Evolutionary conservation across 1,140 invertebrate species (phyloP).

Genomic region (Microvelia longipes): DNA sequence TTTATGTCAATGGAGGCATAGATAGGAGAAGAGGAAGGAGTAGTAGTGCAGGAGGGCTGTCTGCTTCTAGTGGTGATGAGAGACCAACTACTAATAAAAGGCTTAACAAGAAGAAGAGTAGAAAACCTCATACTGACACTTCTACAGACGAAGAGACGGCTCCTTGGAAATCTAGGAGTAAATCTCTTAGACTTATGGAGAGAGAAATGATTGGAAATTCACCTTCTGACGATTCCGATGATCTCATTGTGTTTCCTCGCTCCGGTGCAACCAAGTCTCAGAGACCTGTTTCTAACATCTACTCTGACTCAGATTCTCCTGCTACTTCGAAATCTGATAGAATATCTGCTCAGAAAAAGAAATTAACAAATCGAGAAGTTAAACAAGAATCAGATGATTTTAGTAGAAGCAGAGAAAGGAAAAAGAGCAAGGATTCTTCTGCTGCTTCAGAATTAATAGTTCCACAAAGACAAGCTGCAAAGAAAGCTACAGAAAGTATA

Average conservation of each 20-base stretch:
- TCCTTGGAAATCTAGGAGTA: constrained; percentile 28
- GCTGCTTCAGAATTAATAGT: constrained; percentile 65
- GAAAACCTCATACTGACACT: constrained; percentile 20
- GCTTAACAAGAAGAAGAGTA: constrained; percentile 23
- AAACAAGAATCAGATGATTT: constrained; percentile 29
- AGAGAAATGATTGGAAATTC: constrained; percentile 36
- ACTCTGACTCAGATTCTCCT: constrained; percentile 52
- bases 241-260: constrained; percentile 35
- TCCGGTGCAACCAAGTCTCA: constrained; percentile 26
- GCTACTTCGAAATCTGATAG: constrained; percentile 21
- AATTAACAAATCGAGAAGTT: constrained; percentile 23
- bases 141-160: constrained; percentile 24
- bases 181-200: constrained; percentile 48
- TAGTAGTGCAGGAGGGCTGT: constrained; percentile 46
- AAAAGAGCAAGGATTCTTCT: constrained; percentile 38
- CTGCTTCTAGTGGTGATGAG: constrained; percentile 29
- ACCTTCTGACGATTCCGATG: constrained; percentile 47
- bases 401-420: constrained; percentile 28
- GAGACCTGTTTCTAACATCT: constrained; percentile 41
- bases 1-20: constrained; percentile 56
- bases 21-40: constrained; percentile 35
- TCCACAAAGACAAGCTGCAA: constrained; percentile 77
- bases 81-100: constrained; percentile 29
- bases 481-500: constrained; percentile 78
- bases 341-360: neutral